phyloP scores from a whole-genome alignment of 1,140 invertebrate species.

The Bombus superbus region DNA sequence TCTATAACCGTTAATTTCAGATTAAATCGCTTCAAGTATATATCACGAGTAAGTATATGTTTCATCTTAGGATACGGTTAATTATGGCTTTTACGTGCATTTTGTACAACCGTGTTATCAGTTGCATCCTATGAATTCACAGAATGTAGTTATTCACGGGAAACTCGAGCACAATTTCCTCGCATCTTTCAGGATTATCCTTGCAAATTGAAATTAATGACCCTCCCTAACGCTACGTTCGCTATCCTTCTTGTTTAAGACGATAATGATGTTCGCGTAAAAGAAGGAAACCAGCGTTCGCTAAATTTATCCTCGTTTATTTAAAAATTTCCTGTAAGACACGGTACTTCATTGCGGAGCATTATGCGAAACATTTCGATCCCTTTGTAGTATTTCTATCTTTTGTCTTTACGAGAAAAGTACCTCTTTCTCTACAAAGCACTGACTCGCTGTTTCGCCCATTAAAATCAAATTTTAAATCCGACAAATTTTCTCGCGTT shows the following conservation, averaged over 20 bases:
- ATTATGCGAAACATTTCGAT: not conserved
- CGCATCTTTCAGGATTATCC: constrained; percentile 26
- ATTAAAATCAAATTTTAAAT: too few relatives aligned
- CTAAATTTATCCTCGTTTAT: not conserved
- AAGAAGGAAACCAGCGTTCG: not conserved
- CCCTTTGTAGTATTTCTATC: too few relatives aligned
- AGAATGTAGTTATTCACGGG: not conserved
- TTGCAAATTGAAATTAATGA: constrained; percentile 60
- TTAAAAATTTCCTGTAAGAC: not conserved
- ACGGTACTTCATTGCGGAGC: not conserved
- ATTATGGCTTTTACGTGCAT: not conserved
- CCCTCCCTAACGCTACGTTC: not conserved
- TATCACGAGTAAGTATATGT: not conserved
- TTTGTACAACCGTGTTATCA: too few relatives aligned
- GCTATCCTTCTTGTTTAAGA: not conserved
- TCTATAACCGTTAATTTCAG: too few relatives aligned
- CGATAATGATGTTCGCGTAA: not conserved
- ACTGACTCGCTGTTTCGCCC: too few relatives aligned
- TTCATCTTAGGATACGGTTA: too few relatives aligned
- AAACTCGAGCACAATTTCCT: constrained; percentile 37
- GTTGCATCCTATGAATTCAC: not conserved
- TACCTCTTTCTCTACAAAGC: too few relatives aligned
- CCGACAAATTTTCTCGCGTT: too few relatives aligned
- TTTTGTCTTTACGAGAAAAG: too few relatives aligned
- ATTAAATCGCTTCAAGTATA: not conserved